These are phyloP conservation scores for Melinaea marsaeus DNA, from an alignment of 2,888 invertebrate genomes.

Conservation along the genomic window DNA sequence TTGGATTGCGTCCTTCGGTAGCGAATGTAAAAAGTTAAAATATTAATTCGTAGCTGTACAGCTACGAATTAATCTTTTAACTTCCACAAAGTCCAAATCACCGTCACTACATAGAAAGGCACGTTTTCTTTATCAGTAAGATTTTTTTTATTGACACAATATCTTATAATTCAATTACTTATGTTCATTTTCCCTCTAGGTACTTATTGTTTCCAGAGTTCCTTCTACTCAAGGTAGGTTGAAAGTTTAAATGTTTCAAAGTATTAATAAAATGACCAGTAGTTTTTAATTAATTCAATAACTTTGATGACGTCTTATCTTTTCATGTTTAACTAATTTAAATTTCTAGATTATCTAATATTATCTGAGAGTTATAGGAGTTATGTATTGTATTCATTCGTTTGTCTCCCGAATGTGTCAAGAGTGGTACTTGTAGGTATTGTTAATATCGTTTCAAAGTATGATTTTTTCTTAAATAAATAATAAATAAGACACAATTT, in stretches of 20 bases:
- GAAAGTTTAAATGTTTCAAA: constrained; percentile 34
- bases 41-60: too few relatives aligned
- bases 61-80: too few relatives aligned
- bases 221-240: constrained; percentile 23
- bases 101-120: too few relatives aligned
- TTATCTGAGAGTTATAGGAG: too few relatives aligned
- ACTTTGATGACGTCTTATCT: constrained; percentile 11
- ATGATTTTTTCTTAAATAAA: background rate
- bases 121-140: too few relatives aligned
- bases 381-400: too few relatives aligned
- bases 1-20: too few relatives aligned
- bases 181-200: constrained; percentile 12
- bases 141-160: too few relatives aligned
- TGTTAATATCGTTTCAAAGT: too few relatives aligned
- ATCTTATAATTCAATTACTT: constrained; percentile 20
- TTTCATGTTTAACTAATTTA: background rate
- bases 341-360: background rate
- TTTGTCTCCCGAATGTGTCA: background rate
- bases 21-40: too few relatives aligned
- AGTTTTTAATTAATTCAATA: constrained; percentile 32
- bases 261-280: constrained; percentile 32
- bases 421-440: background rate
- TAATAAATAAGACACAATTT: constrained; percentile 14
- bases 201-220: constrained; percentile 18
- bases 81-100: too few relatives aligned